Evolutionary conservation across 2,113 vertebrate species (phyloP), one percentile per base, ranked within the genome.

Genomic region (Hydrolagus affinis): DNA sequence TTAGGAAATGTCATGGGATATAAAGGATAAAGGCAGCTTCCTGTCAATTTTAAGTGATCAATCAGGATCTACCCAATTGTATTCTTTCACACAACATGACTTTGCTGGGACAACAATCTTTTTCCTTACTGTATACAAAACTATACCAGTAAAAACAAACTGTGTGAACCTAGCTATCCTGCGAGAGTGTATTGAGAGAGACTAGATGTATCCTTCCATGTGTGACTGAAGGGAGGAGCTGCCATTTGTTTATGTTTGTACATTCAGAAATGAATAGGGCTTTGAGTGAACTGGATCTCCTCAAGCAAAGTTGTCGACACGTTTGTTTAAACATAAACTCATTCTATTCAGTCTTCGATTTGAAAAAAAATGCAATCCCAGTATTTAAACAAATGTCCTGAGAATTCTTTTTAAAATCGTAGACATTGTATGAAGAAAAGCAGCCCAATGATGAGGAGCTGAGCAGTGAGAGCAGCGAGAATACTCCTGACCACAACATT

Each of bases 11-110:
- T 94, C 92, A 92, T 90, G 88, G 91, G 93, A 93, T 89, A 88
- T 94, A 95, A 94, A 95, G 93, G 93, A 92, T 93, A 93, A 94
- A 97, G 93, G 91, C 92, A 93, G 93, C 95, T 97, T 98, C 97
- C 98, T 97, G 96, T 95, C 91, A 90, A 91, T 95, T 97, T 93
- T 94, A 93, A 94, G 94, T 95, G 94, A 91, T 92, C 93, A 91
- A 93, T 92, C 91, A 92, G 93, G 90, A 89, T 90, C 90, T 56
- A 86, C 87, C 64, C 66, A 83, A 83, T 83, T 83, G 60, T 83
- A 68, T 25, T 60, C 78, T 83, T 66, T 83, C 23, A 83, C 64
- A 83, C 78, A 83, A 83, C 66, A 62, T 60, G 19, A 10, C 62
- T 83, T 28, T 83, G 78, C 60, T 30, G 66, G 62, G 64, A 62